phyloP scores from a whole-genome alignment of 2,113 vertebrate genomes.

The Mionectes macconnelli region DNA sequence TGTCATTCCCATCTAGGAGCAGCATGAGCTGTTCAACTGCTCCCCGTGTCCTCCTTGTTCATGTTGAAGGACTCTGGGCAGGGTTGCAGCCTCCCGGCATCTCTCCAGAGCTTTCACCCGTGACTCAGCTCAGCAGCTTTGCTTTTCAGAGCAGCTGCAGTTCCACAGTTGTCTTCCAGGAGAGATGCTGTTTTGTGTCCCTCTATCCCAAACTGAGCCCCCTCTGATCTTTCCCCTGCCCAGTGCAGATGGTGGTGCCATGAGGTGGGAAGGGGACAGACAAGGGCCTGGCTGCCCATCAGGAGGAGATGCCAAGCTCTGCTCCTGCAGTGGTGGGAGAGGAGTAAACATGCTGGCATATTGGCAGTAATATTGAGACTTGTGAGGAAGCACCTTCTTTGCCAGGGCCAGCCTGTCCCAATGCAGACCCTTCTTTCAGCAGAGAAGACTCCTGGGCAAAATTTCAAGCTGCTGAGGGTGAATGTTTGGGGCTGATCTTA shows the following conservation, averaged over 20 bases:
- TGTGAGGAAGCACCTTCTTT: not conserved
- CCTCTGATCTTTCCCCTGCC: not conserved
- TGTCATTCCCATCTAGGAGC: not conserved
- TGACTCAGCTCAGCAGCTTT: not conserved
- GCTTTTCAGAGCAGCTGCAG: not conserved
- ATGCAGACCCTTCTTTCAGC: not conserved
- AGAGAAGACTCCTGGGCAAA: not conserved
- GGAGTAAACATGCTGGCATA: not conserved
- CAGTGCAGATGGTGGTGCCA: fast-evolving
- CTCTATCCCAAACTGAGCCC: not conserved
- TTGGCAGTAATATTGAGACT: not conserved
- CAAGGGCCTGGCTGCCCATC: not conserved
- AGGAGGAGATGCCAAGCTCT: not conserved
- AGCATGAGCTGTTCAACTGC: not conserved
- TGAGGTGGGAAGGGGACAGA: not conserved
- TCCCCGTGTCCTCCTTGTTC: not conserved
- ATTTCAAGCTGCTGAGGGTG: not conserved
- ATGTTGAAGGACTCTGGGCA: not conserved
- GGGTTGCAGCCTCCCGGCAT: not conserved
- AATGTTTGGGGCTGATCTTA: not conserved
- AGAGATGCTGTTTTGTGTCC: not conserved
- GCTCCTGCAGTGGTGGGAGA: not conserved
- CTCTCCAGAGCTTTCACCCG: not conserved
- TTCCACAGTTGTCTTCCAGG: not conserved
- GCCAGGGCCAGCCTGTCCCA: not conserved